A percentile compares a stretch with the other conserved stretches of the same genome.
Conservation (phyloP, 2,888 invertebrate species). For the Geophilus truncorum region DNA sequence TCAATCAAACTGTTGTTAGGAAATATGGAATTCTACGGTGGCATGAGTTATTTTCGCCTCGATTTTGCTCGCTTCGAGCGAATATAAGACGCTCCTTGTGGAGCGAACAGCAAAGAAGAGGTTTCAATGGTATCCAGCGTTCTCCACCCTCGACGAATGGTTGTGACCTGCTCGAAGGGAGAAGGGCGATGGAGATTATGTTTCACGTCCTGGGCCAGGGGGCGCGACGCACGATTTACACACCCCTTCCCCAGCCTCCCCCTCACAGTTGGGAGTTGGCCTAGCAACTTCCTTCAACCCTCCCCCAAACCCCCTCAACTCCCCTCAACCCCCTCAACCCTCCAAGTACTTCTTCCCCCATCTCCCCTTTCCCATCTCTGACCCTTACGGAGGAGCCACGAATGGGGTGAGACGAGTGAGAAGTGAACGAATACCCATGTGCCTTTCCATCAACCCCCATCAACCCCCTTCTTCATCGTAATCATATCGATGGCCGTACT, state of each 20-base stretch:
- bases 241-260: background rate
- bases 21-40: background rate
- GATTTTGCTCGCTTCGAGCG: background rate
- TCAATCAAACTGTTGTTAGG: background rate
- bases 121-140: background rate
- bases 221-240: conserved; percentile 31
- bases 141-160: conserved; percentile 23
- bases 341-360: background rate
- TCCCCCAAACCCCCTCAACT: background rate
- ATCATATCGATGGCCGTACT: background rate
- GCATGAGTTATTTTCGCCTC: background rate
- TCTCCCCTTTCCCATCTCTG: background rate
- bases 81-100: background rate
- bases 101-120: background rate
- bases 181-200: conserved; percentile 23
- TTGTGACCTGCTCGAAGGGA: background rate
- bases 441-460: background rate
- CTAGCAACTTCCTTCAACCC: conserved; percentile 5
- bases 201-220: conserved; percentile 25
- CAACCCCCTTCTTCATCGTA: background rate
- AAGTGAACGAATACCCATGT: background rate
- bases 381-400: background rate
- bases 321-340: background rate
- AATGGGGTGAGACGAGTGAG: background rate
- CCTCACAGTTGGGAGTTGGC: background rate